Base-by-base conservation (phyloP, 2,113 vertebrate genomes). In the Rafetus swinhoei region DNA sequence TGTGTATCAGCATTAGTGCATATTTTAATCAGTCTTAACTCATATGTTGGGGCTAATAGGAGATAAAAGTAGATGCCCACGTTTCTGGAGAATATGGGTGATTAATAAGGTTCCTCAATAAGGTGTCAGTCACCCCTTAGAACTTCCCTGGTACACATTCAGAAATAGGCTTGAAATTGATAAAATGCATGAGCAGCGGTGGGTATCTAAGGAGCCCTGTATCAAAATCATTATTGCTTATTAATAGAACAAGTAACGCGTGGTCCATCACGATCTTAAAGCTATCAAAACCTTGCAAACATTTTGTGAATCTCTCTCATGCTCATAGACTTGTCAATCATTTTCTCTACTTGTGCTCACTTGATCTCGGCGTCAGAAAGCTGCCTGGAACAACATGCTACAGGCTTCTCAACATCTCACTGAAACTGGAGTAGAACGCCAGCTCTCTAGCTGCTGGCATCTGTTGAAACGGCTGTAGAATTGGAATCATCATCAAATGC, bases 301-400 rank as follows among this genome's bases (percentile, higher is more conserved):
- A 56, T 86, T 76, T 53, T 86, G 87, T 88, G 82, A 88, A 81
- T 84, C 24, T 81, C 79, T 79, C 16, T 2, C 60, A 29, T 4
- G 12, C 79, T 56, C 95, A 89, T 0, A 22, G 60, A 89, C 92
- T 88, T 2, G 0, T 15, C 88, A 91, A 86, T 62, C 62, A 84
- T 85, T 54, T 79, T 87, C 0, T 0, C 52, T 94, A 95, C 91
- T 91, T 94, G 29, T 80, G 79, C 7, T 1, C 12, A 14, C 55
- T 96, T 95, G 95, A 90, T 95, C 93, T 84, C 85, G 86, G 77
- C 13, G 13, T 87, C 79, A 89, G 89, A 93, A 87, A 55, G 86
- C 72, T 88, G 84, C 88, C 82, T 82, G 77, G 87, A 94, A 76
- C 79, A 56, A 86, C 2, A 4, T 82, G 94, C 15, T 69, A 56